phyloP scores from a whole-genome alignment of 2,113 vertebrate genomes.

The Morphnarchus princeps region DNA sequence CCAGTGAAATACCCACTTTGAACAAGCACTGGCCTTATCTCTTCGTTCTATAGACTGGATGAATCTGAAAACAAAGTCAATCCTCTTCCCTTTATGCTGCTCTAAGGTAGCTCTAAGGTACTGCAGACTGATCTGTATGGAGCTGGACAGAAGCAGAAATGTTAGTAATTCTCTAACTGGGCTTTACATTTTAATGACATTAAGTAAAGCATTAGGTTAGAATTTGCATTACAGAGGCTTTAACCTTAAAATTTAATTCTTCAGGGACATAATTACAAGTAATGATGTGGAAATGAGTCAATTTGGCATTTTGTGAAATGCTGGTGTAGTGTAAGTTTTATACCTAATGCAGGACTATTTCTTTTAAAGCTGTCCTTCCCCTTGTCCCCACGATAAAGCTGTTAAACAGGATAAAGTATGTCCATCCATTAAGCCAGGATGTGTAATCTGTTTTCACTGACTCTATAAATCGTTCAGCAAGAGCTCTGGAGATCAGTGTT shows the following conservation, averaged over 20 bases:
- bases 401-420: slow-evolving; percentile 28
- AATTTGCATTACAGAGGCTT: background rate
- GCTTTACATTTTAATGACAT: background rate
- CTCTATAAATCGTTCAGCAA: background rate
- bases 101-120: background rate
- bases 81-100: background rate
- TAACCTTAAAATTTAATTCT: background rate
- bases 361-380: background rate
- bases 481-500: background rate
- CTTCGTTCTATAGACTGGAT: background rate
- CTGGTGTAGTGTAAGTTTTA: background rate
- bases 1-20: background rate
- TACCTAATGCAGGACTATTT: background rate
- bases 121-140: background rate
- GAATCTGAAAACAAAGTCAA: background rate
- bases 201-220: background rate
- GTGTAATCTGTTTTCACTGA: background rate
- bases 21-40: background rate
- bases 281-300: background rate
- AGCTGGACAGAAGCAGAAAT: background rate
- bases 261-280: background rate
- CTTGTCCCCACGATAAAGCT: background rate
- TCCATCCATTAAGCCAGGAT: background rate
- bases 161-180: background rate
- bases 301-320: background rate